These are phyloP conservation scores for Cryptus viduatorius DNA, from an alignment of 2,888 invertebrate species.

Conservation along the genomic window DNA sequence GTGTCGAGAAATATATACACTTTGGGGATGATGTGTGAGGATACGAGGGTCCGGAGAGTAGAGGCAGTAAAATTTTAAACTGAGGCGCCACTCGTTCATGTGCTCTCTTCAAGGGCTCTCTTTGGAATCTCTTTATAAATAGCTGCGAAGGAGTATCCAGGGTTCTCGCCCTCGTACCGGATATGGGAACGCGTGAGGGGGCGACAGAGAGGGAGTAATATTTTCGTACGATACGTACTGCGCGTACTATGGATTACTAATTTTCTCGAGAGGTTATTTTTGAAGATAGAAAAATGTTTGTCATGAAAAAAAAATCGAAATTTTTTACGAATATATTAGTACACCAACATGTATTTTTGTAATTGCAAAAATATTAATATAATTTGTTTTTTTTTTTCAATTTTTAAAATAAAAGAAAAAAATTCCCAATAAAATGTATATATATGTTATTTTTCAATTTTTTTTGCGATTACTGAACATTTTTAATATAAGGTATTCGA, in stretches of 20 bases:
- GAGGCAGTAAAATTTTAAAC: not conserved
- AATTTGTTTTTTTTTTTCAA: not conserved
- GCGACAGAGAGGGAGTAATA: not conserved
- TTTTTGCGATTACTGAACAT: no score
- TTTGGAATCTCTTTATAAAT: slow-evolving; percentile 43
- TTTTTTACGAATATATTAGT: no score
- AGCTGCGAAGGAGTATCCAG: slow-evolving; percentile 24
- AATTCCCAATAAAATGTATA: no score
- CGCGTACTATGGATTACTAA: not conserved
- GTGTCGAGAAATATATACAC: not conserved
- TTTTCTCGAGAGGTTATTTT: not conserved
- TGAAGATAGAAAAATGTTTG: not conserved
- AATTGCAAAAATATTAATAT: no score
- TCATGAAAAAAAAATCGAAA: no score
- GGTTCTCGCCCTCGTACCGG: slow-evolving; percentile 26
- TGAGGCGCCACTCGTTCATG: not conserved
- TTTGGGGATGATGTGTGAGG: slow-evolving; percentile 8
- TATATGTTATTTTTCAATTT: no score
- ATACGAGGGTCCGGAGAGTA: not conserved
- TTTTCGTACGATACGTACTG: not conserved
- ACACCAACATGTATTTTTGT: no score
- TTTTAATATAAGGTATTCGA: no score
- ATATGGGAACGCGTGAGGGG: not conserved
- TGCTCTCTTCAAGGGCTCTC: slow-evolving; percentile 5
- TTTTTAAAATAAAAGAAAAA: no score